A percentile compares a stretch with the other conserved stretches of the same genome.
phyloP scores from a whole-genome alignment of 2,888 invertebrate species.

The Gisinianus flammeolus region DNA sequence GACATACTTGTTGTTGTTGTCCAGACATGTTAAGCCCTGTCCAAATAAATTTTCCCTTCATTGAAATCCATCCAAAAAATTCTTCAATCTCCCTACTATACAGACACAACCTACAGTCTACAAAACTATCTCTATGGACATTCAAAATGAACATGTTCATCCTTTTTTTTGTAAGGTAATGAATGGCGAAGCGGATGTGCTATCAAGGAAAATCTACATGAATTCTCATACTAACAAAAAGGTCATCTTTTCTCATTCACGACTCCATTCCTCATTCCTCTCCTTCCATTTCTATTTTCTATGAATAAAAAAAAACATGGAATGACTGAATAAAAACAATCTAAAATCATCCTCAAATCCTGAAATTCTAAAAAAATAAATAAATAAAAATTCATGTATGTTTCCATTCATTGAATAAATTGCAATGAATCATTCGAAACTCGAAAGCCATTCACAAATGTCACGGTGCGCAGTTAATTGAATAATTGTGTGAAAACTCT shows the following conservation, averaged over 20 bases:
- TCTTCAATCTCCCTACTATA: not conserved
- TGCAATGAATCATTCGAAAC: no score
- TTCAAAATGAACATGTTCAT: not conserved
- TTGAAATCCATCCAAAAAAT: not conserved
- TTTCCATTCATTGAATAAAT: no score
- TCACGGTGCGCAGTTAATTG: no score
- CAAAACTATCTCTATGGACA: not conserved
- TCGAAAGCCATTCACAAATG: no score
- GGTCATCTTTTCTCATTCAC: not conserved
- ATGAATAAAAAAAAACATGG: not conserved
- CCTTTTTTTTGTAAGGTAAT: not conserved
- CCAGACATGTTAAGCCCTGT: not conserved
- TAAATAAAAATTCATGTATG: no score
- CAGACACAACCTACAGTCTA: no score
- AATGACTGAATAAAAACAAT: not conserved
- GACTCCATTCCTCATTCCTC: not conserved
- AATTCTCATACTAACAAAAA: not conserved
- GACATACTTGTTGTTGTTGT: not conserved
- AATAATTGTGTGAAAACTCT: no score
- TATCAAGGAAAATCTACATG: not conserved
- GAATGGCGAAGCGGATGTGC: not conserved
- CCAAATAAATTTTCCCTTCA: not conserved
- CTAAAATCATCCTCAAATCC: no score
- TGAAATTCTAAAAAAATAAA: not conserved
- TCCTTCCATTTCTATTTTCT: not conserved